A percentile compares a stretch with the other conserved stretches of the same genome.
Conservation (phyloP, 2,113 vertebrate genomes). For the Callionymus lyra region DNA sequence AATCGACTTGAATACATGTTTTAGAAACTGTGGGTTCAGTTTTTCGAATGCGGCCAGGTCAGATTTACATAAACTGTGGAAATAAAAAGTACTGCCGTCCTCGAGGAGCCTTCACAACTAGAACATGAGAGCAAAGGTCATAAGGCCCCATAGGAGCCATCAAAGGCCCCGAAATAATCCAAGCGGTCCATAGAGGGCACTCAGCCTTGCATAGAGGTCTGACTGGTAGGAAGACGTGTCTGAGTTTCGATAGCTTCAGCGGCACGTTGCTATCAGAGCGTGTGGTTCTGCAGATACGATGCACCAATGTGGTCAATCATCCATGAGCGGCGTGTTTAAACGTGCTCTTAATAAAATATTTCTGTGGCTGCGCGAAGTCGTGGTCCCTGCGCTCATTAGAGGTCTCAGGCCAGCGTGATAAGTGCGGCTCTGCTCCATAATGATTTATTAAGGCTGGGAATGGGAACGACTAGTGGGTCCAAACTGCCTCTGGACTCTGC, state of each 20-base stretch:
- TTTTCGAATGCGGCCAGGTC: too few relatives aligned
- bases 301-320: slow-evolving; percentile 43
- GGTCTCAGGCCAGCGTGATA: slow-evolving; percentile 64
- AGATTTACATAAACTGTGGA: slow-evolving; percentile 16
- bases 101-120: slow-evolving; percentile 44
- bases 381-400: slow-evolving; percentile 63
- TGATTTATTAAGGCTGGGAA: slow-evolving; percentile 66
- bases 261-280: slow-evolving; percentile 8
- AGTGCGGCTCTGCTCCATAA: slow-evolving; percentile 59
- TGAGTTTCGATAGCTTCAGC: slow-evolving; percentile 11
- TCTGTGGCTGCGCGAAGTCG: slow-evolving; percentile 49
- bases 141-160: slow-evolving; percentile 33
- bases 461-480: slow-evolving; percentile 43
- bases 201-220: slow-evolving; percentile 17
- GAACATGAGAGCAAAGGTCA: slow-evolving; percentile 45
- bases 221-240: slow-evolving; percentile 17
- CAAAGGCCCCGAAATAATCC: slow-evolving; percentile 33
- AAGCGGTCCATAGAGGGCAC: slow-evolving; percentile 37
- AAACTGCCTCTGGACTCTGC: slow-evolving; percentile 63
- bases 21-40: too few relatives aligned
- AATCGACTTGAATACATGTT: too few relatives aligned
- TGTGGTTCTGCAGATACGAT: slow-evolving; percentile 45
- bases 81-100: slow-evolving; percentile 20
- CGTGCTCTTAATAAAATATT: slow-evolving; percentile 69
- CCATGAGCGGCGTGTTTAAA: slow-evolving; percentile 58